phyloP scores from a whole-genome alignment of 2,888 invertebrate genomes.

The Lasioglossum malachurum region DNA sequence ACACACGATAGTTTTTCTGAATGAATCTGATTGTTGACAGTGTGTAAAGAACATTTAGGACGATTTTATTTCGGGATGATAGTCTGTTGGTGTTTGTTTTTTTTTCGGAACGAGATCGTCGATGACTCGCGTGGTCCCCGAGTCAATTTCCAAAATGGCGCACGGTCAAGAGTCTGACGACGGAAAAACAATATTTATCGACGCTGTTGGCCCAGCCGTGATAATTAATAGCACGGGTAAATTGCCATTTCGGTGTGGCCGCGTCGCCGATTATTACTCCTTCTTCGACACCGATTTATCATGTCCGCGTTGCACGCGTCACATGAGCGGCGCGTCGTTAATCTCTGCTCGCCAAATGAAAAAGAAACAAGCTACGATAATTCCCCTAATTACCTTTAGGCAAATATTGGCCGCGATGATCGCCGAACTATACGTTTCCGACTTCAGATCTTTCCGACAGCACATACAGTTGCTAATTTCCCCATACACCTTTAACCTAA shows the following conservation, averaged over 20 bases:
- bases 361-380: not conserved
- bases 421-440: no score
- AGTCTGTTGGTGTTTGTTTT: no score
- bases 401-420: not conserved
- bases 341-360: constrained; percentile 39
- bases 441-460: no score
- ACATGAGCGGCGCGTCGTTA: constrained; percentile 46
- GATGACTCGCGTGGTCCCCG: not conserved
- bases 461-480: no score
- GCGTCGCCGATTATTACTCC: constrained; percentile 62
- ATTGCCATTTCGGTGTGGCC: constrained; percentile 55
- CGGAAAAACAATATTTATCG: constrained; percentile 49
- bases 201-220: constrained; percentile 29
- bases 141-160: constrained; percentile 48
- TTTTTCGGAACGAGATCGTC: not conserved
- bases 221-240: constrained; percentile 66
- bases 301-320: constrained; percentile 35
- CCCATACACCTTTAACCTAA: no score
- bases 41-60: not conserved
- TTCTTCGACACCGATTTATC: constrained; percentile 66
- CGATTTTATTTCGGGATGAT: not conserved
- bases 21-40: not conserved
- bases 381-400: not conserved
- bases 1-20: not conserved
- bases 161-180: constrained; percentile 7